Percentiles rank a stretch among this genome's conserved stretches.
Conservation (phyloP, 1,140 invertebrate genomes). For the Mesaphorura yosii region DNA sequence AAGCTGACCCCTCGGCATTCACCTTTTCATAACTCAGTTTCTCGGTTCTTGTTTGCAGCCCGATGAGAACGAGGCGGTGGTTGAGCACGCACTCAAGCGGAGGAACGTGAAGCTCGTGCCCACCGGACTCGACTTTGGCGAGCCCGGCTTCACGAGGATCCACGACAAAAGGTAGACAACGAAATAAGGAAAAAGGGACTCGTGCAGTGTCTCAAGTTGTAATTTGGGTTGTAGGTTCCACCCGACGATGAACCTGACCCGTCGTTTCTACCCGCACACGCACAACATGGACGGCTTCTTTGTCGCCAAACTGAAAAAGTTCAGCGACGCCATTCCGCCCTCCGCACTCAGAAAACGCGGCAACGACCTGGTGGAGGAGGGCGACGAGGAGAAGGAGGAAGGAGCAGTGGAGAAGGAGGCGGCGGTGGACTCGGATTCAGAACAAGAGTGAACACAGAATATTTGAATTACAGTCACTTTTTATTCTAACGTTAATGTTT, state of each 20-base stretch:
- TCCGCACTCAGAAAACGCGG: neutral
- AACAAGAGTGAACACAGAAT: no score
- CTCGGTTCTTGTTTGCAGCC: conserved; percentile 41
- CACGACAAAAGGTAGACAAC: conserved; percentile 44
- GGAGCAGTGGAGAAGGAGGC: neutral
- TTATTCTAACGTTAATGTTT: no score
- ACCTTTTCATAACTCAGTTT: conserved; percentile 10
- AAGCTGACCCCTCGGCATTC: no score
- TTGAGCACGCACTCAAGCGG: conserved; percentile 91
- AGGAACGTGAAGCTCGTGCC: conserved; percentile 82
- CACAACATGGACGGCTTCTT: conserved; percentile 99
- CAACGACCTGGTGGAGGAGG: no score
- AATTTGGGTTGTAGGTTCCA: conserved; percentile 61
- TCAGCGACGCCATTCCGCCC: conserved; percentile 64
- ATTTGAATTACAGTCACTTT: no score
- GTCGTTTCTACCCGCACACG: conserved; percentile 90
- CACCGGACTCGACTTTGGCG: conserved; percentile 89
- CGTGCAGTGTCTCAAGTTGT: neutral
- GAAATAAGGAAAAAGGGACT: neutral
- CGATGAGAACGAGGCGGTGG: conserved; percentile 96
- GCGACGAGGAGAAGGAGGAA: neutral
- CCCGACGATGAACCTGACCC: conserved; percentile 76
- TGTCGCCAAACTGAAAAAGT: conserved; percentile 95
- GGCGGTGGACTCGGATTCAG: no score
- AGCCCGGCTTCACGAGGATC: conserved; percentile 85